A percentile compares a stretch with the other conserved stretches of the same genome.
phyloP scores from a whole-genome alignment of 2,888 invertebrate species.

The Protophormia terraenovae region DNA sequence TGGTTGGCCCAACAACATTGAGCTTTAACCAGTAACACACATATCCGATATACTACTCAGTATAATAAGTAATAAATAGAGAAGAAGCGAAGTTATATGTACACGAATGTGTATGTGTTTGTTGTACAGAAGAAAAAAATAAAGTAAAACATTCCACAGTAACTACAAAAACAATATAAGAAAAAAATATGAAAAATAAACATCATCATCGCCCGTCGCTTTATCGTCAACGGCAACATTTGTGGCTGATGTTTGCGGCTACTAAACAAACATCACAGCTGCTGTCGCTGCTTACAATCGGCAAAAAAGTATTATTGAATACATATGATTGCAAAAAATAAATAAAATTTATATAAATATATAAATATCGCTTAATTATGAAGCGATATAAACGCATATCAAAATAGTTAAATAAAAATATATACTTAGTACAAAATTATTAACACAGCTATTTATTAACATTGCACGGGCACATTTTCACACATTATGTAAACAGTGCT shows the following conservation, averaged over 20 bases:
- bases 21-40: constrained; percentile 61
- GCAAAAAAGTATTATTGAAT: constrained; percentile 12
- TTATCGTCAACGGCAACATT: constrained; percentile 23
- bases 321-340: constrained; percentile 7
- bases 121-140: not conserved
- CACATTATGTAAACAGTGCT: no score
- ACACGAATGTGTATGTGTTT: not conserved
- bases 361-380: constrained; percentile 17
- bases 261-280: not conserved
- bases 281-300: not conserved
- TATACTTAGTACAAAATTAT: not conserved
- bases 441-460: not conserved
- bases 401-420: constrained; percentile 10
- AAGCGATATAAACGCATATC: constrained; percentile 21
- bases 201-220: constrained; percentile 17
- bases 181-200: constrained; percentile 5
- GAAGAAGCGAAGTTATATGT: constrained; percentile 6
- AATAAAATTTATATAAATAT: not conserved
- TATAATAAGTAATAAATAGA: constrained; percentile 41
- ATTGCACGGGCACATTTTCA: not conserved
- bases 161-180: not conserved
- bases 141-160: constrained; percentile 34
- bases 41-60: not conserved
- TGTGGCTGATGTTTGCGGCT: not conserved
- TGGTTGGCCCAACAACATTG: constrained; percentile 63